phyloP scores from a whole-genome alignment of 2,797 vertebrate genomes.

The Pangasius larnaudii region DNA sequence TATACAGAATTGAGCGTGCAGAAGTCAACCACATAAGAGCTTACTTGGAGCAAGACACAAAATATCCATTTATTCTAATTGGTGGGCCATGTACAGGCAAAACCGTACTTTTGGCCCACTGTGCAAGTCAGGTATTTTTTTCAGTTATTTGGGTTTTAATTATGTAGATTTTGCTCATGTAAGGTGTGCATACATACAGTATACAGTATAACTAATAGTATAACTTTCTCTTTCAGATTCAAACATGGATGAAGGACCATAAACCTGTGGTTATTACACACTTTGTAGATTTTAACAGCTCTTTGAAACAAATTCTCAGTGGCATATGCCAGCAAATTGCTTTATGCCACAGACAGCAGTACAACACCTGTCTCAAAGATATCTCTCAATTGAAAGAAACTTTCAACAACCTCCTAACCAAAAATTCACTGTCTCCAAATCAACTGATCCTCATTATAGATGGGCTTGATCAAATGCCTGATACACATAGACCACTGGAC shows the following conservation, averaged over 20 bases:
- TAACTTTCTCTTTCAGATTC: slow-evolving; percentile 67
- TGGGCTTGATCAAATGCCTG: slow-evolving; percentile 72
- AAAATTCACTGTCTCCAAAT: slow-evolving; percentile 61
- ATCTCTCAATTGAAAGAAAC: slow-evolving; percentile 63
- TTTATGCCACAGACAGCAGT: slow-evolving; percentile 56
- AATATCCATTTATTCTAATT: slow-evolving; percentile 71
- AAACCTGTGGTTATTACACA: slow-evolving; percentile 70
- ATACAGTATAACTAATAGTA: slow-evolving; percentile 9
- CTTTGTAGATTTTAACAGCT: slow-evolving; percentile 65
- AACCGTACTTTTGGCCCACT: slow-evolving; percentile 78
- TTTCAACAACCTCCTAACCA: slow-evolving; percentile 67
- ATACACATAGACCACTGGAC: slow-evolving; percentile 46
- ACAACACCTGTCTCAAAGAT: slow-evolving; percentile 18
- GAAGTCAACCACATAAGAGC: slow-evolving; percentile 71
- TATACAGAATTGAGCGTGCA: slow-evolving; percentile 69
- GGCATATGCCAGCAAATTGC: slow-evolving; percentile 71
- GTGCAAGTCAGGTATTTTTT: slow-evolving; percentile 71
- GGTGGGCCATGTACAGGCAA: slow-evolving; percentile 80
- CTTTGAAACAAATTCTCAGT: slow-evolving; percentile 66
- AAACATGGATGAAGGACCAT: slow-evolving; percentile 71
- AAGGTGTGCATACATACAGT: background rate
- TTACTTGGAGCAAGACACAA: slow-evolving; percentile 68
- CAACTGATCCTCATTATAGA: slow-evolving; percentile 75
- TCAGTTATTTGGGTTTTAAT: background rate
- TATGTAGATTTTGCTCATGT: background rate